Base-by-base conservation (phyloP, 2,888 invertebrate genomes). In the Baronia brevicornis region DNA sequence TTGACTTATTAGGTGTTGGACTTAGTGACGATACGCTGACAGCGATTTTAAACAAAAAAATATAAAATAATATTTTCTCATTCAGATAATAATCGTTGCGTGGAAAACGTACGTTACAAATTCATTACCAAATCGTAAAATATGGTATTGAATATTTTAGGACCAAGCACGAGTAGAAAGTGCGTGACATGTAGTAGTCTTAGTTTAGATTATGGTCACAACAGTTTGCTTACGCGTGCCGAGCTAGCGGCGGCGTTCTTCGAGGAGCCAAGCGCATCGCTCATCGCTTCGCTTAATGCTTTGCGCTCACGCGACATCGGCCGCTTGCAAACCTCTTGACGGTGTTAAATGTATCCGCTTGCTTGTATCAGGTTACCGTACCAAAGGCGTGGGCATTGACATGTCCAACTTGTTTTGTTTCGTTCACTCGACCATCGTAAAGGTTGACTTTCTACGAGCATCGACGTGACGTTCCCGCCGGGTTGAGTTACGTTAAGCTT, bases 381-480 rank as follows among this genome's bases (percentile, higher is more conserved):
- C 66, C 63, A 64, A 73, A 82, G 77, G 84, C 84, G 84, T 84
- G 80, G 82, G 84, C 84, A 84, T 79, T 75, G 82, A 78, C 80
- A 73, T 78, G 78, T 77, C 68, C 65, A 61, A 70, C 72, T 78
- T 78, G 79, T 82, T 82, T 80, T 78, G 72, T 78, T 79, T 66
- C 73, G 73, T 72, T 77, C 75, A 72, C 53, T 70, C 68, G 60
- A 69, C 61, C 74, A 58, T 73, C 63, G 61, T 64, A 69, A 78
- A 78, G 75, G 73, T 77, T 78, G 74, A 72, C 72, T 78, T 70
- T 75, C 71, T 73, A 74, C 66, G 71, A 69, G 68, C 74, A 74
- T 74, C 68, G 71, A 78, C 60, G 70, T 71, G 74, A 74, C 69
- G 68, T 64, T 48, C 39, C 30, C 42, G 44, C 46, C 53, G 54